Percentiles rank a stretch among this genome's conserved stretches.
Conservation (phyloP, 2,113 vertebrate species). For the Hemiscyllium ocellatum region DNA sequence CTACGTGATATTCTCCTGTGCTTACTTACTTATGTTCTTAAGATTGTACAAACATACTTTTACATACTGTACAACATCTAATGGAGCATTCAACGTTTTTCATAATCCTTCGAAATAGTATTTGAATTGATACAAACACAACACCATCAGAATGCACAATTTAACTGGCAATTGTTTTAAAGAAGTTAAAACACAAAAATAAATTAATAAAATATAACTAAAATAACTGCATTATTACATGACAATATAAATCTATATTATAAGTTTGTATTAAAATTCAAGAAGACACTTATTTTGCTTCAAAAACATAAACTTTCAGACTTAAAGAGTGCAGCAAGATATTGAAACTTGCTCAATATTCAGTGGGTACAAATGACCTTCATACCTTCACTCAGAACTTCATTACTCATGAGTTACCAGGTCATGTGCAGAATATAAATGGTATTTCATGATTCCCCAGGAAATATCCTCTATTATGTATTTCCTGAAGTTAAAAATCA, state of each 20-base stretch:
- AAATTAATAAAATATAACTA: too few species aligned
- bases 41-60: neutral
- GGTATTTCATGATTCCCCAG: conserved; percentile 21
- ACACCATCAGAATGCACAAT: neutral
- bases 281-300: neutral
- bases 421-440: neutral
- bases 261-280: neutral
- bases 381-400: neutral
- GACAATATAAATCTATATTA: too few species aligned
- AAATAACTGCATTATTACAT: too few species aligned
- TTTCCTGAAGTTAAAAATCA: neutral
- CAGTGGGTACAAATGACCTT: neutral
- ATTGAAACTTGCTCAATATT: neutral
- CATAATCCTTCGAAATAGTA: neutral
- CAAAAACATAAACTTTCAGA: neutral
- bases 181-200: neutral
- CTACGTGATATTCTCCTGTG: too few species aligned
- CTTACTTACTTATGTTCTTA: too few species aligned
- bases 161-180: neutral
- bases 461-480: neutral
- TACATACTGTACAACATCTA: neutral
- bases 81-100: neutral
- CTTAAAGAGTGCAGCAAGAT: neutral
- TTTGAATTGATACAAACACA: neutral
- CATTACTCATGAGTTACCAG: conserved; percentile 5